Base-by-base conservation (phyloP, 1,140 invertebrate genomes). In the Drosophila ogumai region DNA sequence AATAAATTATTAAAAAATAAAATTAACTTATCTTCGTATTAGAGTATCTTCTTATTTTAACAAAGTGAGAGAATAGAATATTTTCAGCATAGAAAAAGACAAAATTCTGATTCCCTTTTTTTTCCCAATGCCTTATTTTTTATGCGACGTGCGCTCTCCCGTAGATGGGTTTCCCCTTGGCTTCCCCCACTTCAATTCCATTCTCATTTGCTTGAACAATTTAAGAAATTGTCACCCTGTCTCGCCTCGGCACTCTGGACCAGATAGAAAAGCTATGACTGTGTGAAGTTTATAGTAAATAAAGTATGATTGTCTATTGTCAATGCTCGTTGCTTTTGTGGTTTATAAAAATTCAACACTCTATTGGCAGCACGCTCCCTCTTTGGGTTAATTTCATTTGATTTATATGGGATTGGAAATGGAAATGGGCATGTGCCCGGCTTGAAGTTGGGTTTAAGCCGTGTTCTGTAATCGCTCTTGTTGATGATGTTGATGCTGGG, bases 321-420 rank as follows among this genome's bases (percentile, higher is more conserved):
- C 73, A 32, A 43, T 61, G 43, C 40, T 47, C 46, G 55, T 66
- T 46, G 44, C 41, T 68, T 77, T 69, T 88, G 67, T 60, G 80
- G 84, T 66, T 74, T 82, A 67, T 77, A 80, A 88, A 88, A 87
- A 78, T 80, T 69, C 57, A 77, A 61, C 72, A 74, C 79, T 86
- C 82, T 54, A 82, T 82, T 75, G 81, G 69, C 63, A 57, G 41
- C 58, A 68, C 34, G 36, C 36, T 31, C 44, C 22, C 47, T 59
- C 56, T 68, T 67, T 67, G 80, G 87, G 72, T 87, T 88, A 90
- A 88, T 87, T 87, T 87, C 67, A 74, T 80, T 84, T 87, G 85
- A 87, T 87, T 87, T 88, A 87, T 88, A 79, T 54, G 59, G 75
- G 41, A 72, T 40, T 52, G 52, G 46, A 59, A 52, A 31, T 50